Evolutionary conservation across 1,140 invertebrate species (phyloP), one percentile per base, ranked within the genome.

Genomic region (Ditylenchus dipsaci): DNA sequence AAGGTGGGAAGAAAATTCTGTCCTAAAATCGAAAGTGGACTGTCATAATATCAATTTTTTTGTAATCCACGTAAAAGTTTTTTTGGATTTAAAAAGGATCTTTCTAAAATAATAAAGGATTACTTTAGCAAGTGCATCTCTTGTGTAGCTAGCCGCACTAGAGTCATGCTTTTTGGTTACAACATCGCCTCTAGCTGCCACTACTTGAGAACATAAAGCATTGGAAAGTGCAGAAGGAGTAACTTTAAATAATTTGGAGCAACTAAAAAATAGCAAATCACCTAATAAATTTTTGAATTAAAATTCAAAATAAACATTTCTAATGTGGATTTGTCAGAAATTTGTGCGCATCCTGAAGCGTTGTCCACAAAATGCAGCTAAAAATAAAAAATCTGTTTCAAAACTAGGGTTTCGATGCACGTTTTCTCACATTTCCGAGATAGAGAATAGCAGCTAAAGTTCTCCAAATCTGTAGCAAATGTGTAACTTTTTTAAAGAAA

Each of bases 401-500:
- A 19, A 49, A 66, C 81, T 78, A 67, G 66, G 90, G 90, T 19
- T 87, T 86, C 33, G 3, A 5, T 11, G 11, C 11, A 38, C 3
- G 11, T 38, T 38, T 38, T 5, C 49, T 19, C 21, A 91, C 80
- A 80, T 91, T 91, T 53, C 91, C 91, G 85, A 97, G 84, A 81
- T 96, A 90, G 49, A 97, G 83, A 71, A 97, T 89, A 15, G 91
- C 91, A 27, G 90, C 91, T 1, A 97, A 87, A 19, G 95, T 88
- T 64, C 88, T 89, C 93, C 93, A 96, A 67, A 94, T 87, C 15
- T 92, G 91, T 56, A 90, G 88, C 11, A n/a, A 89, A 53, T 21
- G n/a, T 53, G 49, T 5, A 19, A 53, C n/a, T 21, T 53, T n/a
- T n/a, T n/a, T n/a, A n/a, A 53, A 53, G 15, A 19, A 3, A 53